Percentiles rank a stretch among this genome's conserved stretches.
These are phyloP conservation scores for Glaucidium brasilianum DNA, from an alignment of 2,113 vertebrate species.

Conservation along the genomic window DNA sequence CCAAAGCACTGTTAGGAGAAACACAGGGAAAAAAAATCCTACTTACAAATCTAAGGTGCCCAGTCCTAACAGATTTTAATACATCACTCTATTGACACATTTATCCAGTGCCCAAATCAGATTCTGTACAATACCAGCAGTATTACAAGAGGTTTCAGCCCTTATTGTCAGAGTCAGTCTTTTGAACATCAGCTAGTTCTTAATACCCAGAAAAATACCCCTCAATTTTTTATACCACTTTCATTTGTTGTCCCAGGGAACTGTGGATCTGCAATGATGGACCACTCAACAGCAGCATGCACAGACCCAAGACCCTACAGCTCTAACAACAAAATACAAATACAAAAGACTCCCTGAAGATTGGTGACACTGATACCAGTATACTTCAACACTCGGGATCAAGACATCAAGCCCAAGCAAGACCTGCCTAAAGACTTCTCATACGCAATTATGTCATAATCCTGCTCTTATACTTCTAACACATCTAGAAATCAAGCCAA, in stretches of 20 bases:
- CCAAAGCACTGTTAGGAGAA: neutral
- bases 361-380: neutral
- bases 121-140: neutral
- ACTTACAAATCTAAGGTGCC: neutral
- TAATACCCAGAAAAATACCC: neutral
- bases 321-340: neutral
- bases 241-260: neutral
- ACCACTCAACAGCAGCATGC: neutral
- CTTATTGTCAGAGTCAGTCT: neutral
- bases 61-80: neutral
- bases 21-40: neutral
- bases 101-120: neutral
- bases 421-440: neutral
- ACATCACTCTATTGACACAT: neutral
- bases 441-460: neutral
- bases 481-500: neutral
- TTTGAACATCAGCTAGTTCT: neutral
- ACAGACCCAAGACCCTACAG: neutral
- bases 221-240: neutral
- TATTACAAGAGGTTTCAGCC: neutral
- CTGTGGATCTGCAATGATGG: neutral
- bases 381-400: neutral
- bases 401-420: neutral
- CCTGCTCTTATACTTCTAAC: neutral
- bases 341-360: neutral